Base-by-base conservation (phyloP, 2,888 invertebrate species). In the Hermodice carunculata region DNA sequence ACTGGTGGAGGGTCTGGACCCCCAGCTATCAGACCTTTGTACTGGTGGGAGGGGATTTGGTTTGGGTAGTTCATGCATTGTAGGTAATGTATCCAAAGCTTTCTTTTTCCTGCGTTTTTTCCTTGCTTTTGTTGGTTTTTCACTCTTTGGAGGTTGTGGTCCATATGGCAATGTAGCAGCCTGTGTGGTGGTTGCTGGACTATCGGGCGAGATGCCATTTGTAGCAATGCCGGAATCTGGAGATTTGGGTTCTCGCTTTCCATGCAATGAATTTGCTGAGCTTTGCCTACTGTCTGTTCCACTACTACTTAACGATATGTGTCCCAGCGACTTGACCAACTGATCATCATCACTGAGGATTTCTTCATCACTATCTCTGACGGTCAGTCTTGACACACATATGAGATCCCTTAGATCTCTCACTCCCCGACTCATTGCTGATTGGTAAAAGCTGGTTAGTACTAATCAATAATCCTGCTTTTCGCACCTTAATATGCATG, bases 351-450 rank as follows among this genome's bases (percentile, higher is more conserved):
- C 78, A 67, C 77, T 78, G 26, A 70, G 65, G 11, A 73, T 57
- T 54, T 80, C 80, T 37, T 82, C 83, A 73, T 83, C 82, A 70
- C 81, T 82, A 37, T 76, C 77, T 44, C 77, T 75, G 59, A 79
- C 76, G 17, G 82, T 81, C 31, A 85, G 69, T 40, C 85, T 69
- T 28, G 85, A 85, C 24, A 85, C 84, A 76, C 83, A 83, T 53
- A 85, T 83, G 56, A 85, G 61, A 48, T 85, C 85, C 24, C 85
- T 75, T 34, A 85, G 73, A 70, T 85, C 85, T 61, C 78, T 73
- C 1, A 84, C 79, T 48, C 85, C 82, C 60, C 85, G 71, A 71
- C 84, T 84, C 85, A 85, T 56, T 34, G 24, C n/a, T n/a, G n/a
- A n/a, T n/a, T n/a, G n/a, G n/a, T n/a, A n/a, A n/a, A n/a, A n/a